phyloP scores from a whole-genome alignment of 37 sponge, comb jelly and placozoan species.

The Oscarella lobularis region DNA sequence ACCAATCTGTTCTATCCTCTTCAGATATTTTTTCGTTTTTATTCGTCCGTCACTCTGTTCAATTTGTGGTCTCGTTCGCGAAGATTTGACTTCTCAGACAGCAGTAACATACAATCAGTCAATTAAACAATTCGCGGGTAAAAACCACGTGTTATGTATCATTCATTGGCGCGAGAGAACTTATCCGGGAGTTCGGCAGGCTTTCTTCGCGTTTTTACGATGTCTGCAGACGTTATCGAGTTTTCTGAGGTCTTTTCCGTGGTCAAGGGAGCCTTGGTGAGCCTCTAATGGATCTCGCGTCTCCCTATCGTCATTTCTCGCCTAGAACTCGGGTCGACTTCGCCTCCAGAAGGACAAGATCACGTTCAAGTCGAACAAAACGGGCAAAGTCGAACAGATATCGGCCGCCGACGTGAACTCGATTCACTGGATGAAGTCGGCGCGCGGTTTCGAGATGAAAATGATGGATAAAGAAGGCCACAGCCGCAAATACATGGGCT shows the following conservation, averaged over 20 bases:
- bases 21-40: no score
- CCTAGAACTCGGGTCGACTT: conserved; percentile 69
- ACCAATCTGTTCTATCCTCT: no score
- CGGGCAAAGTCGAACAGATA: conserved; percentile 55
- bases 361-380: conserved; percentile 59
- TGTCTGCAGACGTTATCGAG: conserved; percentile 30
- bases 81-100: no score
- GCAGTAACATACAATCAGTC: no score
- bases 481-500: conserved; percentile 65
- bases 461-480: conserved; percentile 32
- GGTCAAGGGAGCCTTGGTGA: conserved; percentile 53
- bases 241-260: conserved; percentile 41
- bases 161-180: no score
- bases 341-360: conserved; percentile 67
- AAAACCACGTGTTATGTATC: no score
- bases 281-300: background rate
- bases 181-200: no score
- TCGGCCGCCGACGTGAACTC: conserved; percentile 27
- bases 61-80: no score
- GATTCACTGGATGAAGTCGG: conserved; percentile 64
- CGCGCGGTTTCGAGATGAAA: conserved; percentile 67
- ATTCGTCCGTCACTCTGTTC: no score
- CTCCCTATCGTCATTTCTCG: background rate
- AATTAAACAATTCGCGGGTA: no score
- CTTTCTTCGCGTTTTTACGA: no score